Conservation (phyloP, 2,113 vertebrate species). For the Todiramphus chloris region DNA sequence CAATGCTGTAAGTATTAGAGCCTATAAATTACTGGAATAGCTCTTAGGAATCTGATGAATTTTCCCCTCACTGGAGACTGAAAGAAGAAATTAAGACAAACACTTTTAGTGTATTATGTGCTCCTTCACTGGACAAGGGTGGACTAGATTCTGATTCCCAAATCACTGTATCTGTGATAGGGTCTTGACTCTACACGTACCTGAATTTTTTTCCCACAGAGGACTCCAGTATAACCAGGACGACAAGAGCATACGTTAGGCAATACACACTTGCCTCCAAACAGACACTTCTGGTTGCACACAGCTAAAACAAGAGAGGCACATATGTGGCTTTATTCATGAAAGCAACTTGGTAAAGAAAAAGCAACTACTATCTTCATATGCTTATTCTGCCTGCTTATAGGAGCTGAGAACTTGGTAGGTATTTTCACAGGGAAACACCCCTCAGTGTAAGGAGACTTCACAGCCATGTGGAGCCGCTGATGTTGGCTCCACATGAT, state of each 20-base stretch:
- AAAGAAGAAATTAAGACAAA: background rate
- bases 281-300: constrained; percentile 83
- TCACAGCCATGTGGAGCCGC: accelerated
- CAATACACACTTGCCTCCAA: constrained; percentile 83
- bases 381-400: background rate
- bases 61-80: background rate
- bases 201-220: constrained; percentile 79
- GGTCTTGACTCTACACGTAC: constrained; percentile 18
- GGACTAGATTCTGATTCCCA: background rate
- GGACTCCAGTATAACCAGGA: constrained; percentile 79
- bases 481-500: no score
- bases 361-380: background rate
- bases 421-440: background rate
- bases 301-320: constrained; percentile 74
- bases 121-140: background rate
- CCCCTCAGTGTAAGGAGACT: background rate
- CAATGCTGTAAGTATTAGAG: background rate
- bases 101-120: background rate
- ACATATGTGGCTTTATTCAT: background rate
- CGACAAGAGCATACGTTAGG: constrained; percentile 86
- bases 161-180: background rate
- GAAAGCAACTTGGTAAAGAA: background rate
- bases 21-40: background rate
- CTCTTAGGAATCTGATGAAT: background rate
- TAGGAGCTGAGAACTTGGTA: background rate